Base-by-base conservation (phyloP, 1,140 invertebrate genomes). In the Homarus americanus region DNA sequence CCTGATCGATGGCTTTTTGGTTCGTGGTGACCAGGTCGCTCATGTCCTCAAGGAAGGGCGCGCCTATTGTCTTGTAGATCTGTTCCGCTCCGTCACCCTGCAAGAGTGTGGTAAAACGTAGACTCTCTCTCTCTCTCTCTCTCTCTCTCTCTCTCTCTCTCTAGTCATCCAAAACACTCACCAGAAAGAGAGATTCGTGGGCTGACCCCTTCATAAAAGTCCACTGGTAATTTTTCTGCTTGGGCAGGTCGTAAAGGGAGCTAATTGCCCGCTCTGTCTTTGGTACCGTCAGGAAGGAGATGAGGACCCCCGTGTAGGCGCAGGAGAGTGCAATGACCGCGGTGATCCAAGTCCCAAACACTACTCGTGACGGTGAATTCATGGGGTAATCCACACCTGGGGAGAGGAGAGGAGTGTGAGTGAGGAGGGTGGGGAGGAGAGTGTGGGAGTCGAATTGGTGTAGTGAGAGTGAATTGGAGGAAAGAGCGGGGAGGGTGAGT, bases 271-370 rank as follows among this genome's bases (percentile, higher is more conserved):
- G 92, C 5, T 93, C 58, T 32, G 24, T 32, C 49, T 92, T 93
- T 24, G 93, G 93, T 66, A 92, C 88, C 1, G 93, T 93, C 28
- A 93, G 91, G 75, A 92, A 93, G 20, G 93, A 93, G 24, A 93
- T 93, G 24, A 93, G 91, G 41, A 92, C 91, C 2, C 88, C 93
- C 3, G 93, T 76, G 80, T 82, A 82, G 32, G 80, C 44, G 80
- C 80, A 82, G 38, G 80, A 58, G 80, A 82, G 44, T 32, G 80
- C 80, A 20, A 82, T 66, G 7, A 66, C 58, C 12, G 20, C 80
- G n/a, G 44, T 24, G 49, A 82, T 66, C 80, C 80, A 82, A 7
- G 53, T n/a, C 20, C 80, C 80, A 53, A 82, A 82, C 32, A 82
- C 58, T 32, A 82, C 58, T 17, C 80, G 53, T 24, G 80, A 49